phyloP scores from a whole-genome alignment of 2,888 invertebrate genomes.

The Lepeophtheirus nordmannii region DNA sequence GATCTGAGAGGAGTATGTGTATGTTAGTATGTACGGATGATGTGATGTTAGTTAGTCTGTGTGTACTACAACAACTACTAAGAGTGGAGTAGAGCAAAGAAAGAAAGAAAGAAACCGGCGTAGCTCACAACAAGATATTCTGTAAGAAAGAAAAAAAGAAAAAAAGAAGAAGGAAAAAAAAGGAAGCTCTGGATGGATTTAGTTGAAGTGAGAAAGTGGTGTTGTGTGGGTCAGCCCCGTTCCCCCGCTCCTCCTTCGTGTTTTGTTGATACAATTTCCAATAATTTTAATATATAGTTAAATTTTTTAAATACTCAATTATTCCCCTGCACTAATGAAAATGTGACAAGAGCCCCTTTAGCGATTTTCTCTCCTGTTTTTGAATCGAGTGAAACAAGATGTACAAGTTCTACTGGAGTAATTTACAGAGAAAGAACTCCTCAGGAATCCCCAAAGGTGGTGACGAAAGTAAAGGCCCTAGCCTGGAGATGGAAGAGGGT shows the following conservation, averaged over 20 bases:
- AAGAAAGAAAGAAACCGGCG: neutral
- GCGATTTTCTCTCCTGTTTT: neutral
- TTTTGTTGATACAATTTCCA: too few species aligned
- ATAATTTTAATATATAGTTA: neutral
- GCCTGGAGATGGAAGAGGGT: neutral
- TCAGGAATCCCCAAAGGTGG: neutral
- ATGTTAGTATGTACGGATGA: too few species aligned
- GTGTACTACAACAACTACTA: too few species aligned
- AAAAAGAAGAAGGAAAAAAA: too few species aligned
- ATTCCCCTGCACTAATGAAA: neutral
- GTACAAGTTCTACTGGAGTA: slow-evolving; percentile 21
- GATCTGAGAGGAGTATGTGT: too few species aligned
- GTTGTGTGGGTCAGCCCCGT: neutral
- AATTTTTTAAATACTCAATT: neutral
- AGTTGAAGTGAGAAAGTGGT: slow-evolving; percentile 4
- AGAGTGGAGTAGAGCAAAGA: too few species aligned
- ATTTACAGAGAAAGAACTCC: neutral
- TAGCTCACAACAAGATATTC: slow-evolving; percentile 5
- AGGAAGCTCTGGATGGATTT: neutral
- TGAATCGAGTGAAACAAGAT: slow-evolving; percentile 12
- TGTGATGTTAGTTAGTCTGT: too few species aligned
- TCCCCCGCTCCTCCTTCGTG: too few species aligned
- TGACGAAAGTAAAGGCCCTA: neutral
- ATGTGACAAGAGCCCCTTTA: neutral
- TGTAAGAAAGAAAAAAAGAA: too few species aligned